phyloP scores from a whole-genome alignment of 2,797 vertebrate species.

The Trematomus bernacchii region DNA sequence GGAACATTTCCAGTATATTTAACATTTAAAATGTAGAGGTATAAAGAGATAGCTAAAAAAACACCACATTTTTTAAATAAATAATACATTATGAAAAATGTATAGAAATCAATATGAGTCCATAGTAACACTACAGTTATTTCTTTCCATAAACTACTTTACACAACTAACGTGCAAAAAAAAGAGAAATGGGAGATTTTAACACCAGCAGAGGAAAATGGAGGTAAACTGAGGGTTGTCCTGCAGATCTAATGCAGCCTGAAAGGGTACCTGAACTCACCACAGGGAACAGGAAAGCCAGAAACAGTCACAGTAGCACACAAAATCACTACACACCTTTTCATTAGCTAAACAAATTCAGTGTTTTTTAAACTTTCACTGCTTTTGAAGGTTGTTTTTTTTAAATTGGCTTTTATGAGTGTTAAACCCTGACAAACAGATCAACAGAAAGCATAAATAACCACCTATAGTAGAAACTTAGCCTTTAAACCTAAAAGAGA shows the following conservation, averaged over 20 bases:
- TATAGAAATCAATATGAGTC: no score
- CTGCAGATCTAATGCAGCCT: constrained; percentile 7
- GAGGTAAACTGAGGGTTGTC: constrained; percentile 10
- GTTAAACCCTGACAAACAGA: not conserved
- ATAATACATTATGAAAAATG: no score
- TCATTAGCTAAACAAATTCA: not conserved
- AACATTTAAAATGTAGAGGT: no score
- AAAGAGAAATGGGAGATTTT: not conserved
- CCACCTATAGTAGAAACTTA: not conserved
- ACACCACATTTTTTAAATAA: no score
- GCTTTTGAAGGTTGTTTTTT: not conserved
- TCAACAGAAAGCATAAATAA: not conserved
- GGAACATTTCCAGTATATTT: not conserved
- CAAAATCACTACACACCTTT: constrained; percentile 7
- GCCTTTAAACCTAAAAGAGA: not conserved
- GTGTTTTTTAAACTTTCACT: not conserved
- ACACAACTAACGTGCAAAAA: not conserved
- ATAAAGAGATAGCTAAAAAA: no score
- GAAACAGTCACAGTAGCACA: not conserved
- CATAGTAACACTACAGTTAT: not conserved
- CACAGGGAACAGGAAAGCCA: not conserved
- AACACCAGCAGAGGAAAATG: not conserved
- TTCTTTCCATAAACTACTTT: not conserved
- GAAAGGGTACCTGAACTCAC: constrained; percentile 30
- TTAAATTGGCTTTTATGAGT: not conserved